Conservation (phyloP, 2,113 vertebrate species). For the Chamaetylas fuelleborni region DNA sequence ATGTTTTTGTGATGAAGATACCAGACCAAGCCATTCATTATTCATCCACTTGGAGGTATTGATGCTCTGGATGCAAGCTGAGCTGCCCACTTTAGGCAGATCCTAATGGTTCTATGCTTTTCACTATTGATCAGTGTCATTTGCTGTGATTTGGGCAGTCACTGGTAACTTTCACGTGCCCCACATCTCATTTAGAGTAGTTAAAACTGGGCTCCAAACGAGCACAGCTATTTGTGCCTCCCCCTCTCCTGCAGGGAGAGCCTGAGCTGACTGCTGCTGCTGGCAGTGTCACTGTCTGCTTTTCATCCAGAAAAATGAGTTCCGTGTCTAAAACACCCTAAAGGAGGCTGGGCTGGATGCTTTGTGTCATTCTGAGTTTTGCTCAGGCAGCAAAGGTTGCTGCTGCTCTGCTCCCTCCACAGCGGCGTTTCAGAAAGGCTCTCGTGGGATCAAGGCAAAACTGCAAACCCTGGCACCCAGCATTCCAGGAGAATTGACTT, state of each 20-base stretch:
- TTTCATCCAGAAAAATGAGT: constrained; percentile 42
- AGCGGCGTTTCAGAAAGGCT: background rate
- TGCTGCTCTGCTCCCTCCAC: background rate
- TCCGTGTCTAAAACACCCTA: background rate
- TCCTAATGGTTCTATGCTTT: background rate
- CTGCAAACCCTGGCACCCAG: background rate
- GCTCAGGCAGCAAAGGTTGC: background rate
- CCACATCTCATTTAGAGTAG: background rate
- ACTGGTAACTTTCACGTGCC: background rate
- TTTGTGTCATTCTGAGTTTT: constrained; percentile 9
- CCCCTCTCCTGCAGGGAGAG: constrained; percentile 37
- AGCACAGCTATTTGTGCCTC: background rate
- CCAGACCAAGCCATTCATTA: background rate
- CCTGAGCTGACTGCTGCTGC: constrained; percentile 18
- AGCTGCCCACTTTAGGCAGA: background rate
- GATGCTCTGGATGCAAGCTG: background rate
- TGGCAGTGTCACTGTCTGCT: constrained; percentile 19
- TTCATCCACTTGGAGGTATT: background rate
- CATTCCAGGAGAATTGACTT: background rate
- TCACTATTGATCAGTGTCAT: background rate
- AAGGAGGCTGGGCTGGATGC: constrained; percentile 29
- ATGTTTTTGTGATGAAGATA: background rate
- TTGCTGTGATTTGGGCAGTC: background rate
- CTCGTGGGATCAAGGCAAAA: background rate
- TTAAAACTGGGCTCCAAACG: background rate